A percentile compares a stretch with the other conserved stretches of the same genome.
Conservation (phyloP, 2,797 vertebrate species). For the Mormyrops boulengeri region DNA sequence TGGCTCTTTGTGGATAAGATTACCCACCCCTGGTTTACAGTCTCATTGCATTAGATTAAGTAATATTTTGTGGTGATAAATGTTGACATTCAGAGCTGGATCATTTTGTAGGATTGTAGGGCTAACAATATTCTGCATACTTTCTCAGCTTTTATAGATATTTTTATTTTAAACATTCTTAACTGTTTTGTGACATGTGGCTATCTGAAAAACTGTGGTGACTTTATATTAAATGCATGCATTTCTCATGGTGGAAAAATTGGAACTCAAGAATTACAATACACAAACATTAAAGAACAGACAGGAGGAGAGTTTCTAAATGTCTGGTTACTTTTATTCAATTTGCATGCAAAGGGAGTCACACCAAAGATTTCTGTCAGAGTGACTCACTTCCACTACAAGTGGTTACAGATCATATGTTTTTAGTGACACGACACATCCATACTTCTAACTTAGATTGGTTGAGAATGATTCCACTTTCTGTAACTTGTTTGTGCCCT, state of each 20-base stretch:
- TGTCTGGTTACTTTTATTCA: neutral
- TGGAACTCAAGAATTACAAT: neutral
- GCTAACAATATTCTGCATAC: too few relatives aligned
- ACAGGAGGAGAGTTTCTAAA: neutral
- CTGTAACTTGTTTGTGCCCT: neutral
- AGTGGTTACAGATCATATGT: neutral
- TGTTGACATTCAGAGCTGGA: neutral
- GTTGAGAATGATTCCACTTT: neutral
- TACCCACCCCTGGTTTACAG: neutral
- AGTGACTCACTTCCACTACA: neutral
- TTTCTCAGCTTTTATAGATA: too few relatives aligned
- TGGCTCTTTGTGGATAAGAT: too few relatives aligned
- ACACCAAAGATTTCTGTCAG: neutral
- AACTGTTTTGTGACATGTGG: neutral
- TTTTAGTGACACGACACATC: neutral
- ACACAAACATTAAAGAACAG: neutral
- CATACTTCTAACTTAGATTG: neutral
- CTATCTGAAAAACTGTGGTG: neutral
- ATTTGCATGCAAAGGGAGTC: neutral
- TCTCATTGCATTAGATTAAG: neutral
- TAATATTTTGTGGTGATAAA: neutral
- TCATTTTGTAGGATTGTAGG: too few relatives aligned
- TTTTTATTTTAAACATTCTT: neutral
- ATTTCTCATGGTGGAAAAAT: neutral
- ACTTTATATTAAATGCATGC: neutral